Conservation (phyloP, 2,797 vertebrate species). For the Protonibea diacanthus region DNA sequence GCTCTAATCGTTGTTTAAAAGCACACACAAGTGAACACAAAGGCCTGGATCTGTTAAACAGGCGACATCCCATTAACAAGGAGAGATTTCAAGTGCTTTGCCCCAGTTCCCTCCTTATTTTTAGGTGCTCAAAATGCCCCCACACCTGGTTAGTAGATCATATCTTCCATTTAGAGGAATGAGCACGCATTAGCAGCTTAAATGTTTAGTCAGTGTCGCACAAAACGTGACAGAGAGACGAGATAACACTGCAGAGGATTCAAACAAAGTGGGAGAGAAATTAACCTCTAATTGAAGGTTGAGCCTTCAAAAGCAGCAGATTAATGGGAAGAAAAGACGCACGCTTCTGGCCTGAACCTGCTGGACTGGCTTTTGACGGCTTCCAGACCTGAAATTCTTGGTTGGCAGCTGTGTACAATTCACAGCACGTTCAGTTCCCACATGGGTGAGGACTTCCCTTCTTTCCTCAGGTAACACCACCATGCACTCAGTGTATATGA, state of each 20-base stretch:
- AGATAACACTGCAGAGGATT: conserved; percentile 3
- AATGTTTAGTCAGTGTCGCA: neutral
- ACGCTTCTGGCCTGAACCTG: conserved; percentile 38
- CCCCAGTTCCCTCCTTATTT: conserved; percentile 3
- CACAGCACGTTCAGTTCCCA: conserved; percentile 47
- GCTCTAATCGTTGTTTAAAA: conserved; percentile 35
- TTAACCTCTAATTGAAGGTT: neutral
- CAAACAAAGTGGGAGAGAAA: neutral
- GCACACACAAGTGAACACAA: conserved; percentile 14
- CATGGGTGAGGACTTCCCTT: neutral
- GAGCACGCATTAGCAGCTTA: conserved; percentile 11
- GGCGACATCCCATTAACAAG: neutral
- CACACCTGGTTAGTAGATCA: neutral
- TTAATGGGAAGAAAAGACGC: conserved; percentile 17
- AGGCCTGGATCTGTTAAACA: conserved; percentile 15
- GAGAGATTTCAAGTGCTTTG: neutral
- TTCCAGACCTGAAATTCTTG: conserved; percentile 46
- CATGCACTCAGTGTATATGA: neutral
- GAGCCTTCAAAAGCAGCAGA: conserved; percentile 34
- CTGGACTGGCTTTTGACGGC: conserved; percentile 24
- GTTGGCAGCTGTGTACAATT: conserved; percentile 29
- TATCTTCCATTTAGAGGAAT: neutral
- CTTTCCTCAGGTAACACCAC: conserved; percentile 14
- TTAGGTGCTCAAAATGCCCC: neutral
- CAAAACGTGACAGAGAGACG: neutral